Percentiles rank a stretch among this genome's conserved stretches.
phyloP scores from a whole-genome alignment of 2,113 vertebrate species.

The Empidonax alnorum region DNA sequence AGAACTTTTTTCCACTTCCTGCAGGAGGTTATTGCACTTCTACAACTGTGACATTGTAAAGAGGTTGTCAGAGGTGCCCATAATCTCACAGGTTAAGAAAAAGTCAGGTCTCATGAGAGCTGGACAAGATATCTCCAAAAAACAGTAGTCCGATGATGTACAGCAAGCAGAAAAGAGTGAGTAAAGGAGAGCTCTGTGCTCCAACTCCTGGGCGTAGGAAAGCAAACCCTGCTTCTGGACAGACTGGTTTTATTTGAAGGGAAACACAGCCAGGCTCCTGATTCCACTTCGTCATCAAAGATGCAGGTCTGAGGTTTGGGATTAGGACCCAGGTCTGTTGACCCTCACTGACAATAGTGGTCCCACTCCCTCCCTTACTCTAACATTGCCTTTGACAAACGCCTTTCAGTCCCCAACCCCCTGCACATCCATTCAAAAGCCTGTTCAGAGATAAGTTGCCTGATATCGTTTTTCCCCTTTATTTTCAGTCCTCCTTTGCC shows the following conservation, averaged over 20 bases:
- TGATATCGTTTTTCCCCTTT: neutral
- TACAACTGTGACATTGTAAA: neutral
- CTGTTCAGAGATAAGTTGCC: neutral
- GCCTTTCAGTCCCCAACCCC: neutral
- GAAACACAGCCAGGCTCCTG: neutral
- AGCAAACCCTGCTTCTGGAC: neutral
- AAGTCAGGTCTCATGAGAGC: neutral
- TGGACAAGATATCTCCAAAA: neutral
- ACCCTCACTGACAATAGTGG: neutral
- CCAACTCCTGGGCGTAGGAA: neutral
- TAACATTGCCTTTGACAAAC: neutral
- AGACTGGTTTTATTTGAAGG: neutral
- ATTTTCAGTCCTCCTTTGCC: neutral
- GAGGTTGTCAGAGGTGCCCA: neutral
- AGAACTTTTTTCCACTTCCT: neutral
- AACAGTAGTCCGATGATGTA: rapidly evolving
- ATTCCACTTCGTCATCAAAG: neutral
- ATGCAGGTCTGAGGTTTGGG: neutral
- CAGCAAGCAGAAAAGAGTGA: neutral
- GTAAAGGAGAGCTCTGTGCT: neutral
- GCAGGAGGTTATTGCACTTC: neutral
- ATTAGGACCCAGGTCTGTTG: neutral
- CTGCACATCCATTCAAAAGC: neutral
- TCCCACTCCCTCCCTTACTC: neutral
- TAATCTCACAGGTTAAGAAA: neutral